Evolutionary conservation across 2,888 invertebrate genomes (phyloP).

Genomic region (Rotaria socialis): DNA sequence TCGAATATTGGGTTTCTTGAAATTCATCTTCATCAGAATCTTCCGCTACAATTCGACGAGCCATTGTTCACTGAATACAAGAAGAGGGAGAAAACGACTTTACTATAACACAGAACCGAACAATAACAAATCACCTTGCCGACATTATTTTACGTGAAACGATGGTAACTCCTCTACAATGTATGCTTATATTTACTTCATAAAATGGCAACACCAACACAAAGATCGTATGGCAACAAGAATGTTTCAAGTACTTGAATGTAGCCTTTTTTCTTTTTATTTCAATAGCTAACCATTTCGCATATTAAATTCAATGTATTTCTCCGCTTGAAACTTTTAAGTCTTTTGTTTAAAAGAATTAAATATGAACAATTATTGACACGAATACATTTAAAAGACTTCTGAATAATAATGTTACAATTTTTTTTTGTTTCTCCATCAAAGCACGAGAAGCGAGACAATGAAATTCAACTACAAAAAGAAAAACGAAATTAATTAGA

Average conservation of each 20-base stretch:
- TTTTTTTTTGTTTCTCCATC: not conserved
- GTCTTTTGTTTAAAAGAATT: no score
- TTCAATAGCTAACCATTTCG: no score
- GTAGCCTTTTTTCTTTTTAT: no score
- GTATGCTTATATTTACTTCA: not conserved
- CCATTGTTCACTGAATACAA: not conserved
- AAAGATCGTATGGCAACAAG: no score
- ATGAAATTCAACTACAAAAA: not conserved
- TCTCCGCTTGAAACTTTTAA: no score
- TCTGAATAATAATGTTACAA: not conserved
- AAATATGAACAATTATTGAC: no score
- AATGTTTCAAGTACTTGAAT: no score
- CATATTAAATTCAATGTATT: no score
- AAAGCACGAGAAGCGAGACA: not conserved
- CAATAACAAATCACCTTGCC: not conserved
- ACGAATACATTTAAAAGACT: no score
- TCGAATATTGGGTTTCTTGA: not conserved
- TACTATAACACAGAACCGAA: not conserved
- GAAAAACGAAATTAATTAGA: not conserved
- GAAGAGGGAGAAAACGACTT: not conserved
- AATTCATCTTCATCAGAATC: conserved; percentile 10
- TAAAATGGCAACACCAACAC: no score
- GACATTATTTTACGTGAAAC: not conserved
- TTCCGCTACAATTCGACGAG: not conserved
- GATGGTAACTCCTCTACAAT: conserved; percentile 4